Percentiles rank a stretch among this genome's conserved stretches.
These are phyloP conservation scores for Papilio protenor DNA, from an alignment of 2,888 invertebrate genomes.

Conservation along the genomic window DNA sequence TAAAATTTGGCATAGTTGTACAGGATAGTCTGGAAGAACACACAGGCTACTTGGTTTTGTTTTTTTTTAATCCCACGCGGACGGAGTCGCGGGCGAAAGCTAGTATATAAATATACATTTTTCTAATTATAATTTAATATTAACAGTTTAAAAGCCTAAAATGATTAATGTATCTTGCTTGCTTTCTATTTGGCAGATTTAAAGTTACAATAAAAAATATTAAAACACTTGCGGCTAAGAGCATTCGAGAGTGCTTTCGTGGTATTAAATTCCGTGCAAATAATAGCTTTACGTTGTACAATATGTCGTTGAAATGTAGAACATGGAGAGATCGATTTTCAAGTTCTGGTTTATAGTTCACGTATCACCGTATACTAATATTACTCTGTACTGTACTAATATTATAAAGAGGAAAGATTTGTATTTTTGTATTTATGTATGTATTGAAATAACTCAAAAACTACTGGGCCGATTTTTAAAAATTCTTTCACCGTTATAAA, in stretches of 20 bases:
- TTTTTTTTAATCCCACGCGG: neutral
- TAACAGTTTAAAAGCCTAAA: neutral
- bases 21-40: too few relatives aligned
- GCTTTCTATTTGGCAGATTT: neutral
- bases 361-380: too few relatives aligned
- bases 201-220: constrained; percentile 8
- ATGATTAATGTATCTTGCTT: neutral
- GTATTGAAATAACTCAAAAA: too few relatives aligned
- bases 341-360: neutral
- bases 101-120: neutral
- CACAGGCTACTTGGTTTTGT: too few relatives aligned
- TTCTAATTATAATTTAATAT: neutral
- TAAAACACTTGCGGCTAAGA: constrained; percentile 14
- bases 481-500: too few relatives aligned
- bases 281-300: constrained; percentile 6
- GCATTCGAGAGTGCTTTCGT: neutral
- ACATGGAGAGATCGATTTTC: constrained; percentile 3
- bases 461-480: too few relatives aligned
- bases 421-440: too few relatives aligned
- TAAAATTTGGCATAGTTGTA: too few relatives aligned
- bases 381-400: too few relatives aligned
- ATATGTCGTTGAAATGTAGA: constrained; percentile 21
- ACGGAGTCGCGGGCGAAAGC: neutral
- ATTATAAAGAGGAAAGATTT: too few relatives aligned
- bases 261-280: neutral